phyloP scores from a whole-genome alignment of 2,888 invertebrate species.

The Ceraclea dissimilis region DNA sequence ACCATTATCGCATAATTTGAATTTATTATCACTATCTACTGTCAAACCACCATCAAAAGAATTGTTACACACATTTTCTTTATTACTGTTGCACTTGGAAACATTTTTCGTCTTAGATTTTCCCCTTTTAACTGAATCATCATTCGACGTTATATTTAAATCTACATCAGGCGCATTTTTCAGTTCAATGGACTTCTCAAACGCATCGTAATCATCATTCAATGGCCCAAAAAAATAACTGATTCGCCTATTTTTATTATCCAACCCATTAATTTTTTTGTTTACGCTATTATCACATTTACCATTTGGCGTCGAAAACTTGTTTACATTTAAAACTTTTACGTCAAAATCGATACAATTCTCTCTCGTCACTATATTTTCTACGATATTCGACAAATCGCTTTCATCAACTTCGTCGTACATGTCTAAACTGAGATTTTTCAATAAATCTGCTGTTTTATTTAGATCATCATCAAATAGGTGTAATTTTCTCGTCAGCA shows the following conservation, averaged over 20 bases:
- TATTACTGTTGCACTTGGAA: neutral
- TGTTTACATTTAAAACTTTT: neutral
- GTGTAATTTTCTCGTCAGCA: conserved; percentile 9
- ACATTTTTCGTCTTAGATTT: neutral
- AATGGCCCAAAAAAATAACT: conserved; percentile 50
- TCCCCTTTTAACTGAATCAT: neutral
- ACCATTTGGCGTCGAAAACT: conserved; percentile 15
- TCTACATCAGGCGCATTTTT: conserved; percentile 32
- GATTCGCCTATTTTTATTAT: conserved; percentile 4
- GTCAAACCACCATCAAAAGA: no score
- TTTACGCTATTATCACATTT: neutral
- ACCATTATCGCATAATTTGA: no score
- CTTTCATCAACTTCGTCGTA: conserved; percentile 35
- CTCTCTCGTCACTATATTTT: conserved; percentile 38
- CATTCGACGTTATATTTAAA: conserved; percentile 27
- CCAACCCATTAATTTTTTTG: neutral
- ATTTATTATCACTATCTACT: no score
- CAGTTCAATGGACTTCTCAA: conserved; percentile 51
- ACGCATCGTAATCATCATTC: conserved; percentile 49
- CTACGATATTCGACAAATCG: conserved; percentile 48
- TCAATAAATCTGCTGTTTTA: conserved; percentile 10
- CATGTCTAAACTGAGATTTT: conserved; percentile 8
- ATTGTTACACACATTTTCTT: no score
- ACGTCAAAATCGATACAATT: conserved; percentile 7
- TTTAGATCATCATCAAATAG: conserved; percentile 8